Base-by-base conservation (phyloP, 2,113 vertebrate species). In the Pachycephala philippinensis region DNA sequence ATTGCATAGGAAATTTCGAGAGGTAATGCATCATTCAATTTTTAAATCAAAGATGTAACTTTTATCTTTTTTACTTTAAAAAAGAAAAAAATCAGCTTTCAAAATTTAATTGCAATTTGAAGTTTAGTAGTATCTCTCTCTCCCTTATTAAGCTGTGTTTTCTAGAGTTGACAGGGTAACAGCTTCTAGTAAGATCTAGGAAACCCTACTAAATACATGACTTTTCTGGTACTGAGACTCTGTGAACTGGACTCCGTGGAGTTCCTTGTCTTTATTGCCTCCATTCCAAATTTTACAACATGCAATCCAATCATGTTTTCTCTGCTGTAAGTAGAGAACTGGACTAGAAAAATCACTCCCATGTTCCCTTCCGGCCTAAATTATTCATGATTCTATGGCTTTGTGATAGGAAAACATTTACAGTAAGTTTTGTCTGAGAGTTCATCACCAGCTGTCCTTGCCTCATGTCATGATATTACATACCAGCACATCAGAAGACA, bases 271-370 rank as follows among this genome's bases (percentile, higher is more conserved):
- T 63, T 37, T 31, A 42, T 56, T 64, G 13, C 6, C 19, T 83
- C 14, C 7, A 19, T 64, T 71, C 39, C 57, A 74, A 52, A 65
- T 28, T 7, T 39, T 10, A 56, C 3, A 61, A 30, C 10, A 23
- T 60, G 12, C 3, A 27, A 37, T 40, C 26, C 27, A 56, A 4
- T 33, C 4, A 2, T 4, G 3, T 42, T 57, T 1, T 72, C 6
- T 31, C 27, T 66, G 11, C 24, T 88, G 74, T 57, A 17, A 44
- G 16, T 33, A n/a, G 14, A 61, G 21, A 33, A 66, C 10, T 27
- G 14, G 6, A 57, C 28, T 27, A 44, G 57, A 53, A 57, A 47
- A 76, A 77, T 15, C 7, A 49, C 9, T 57, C 15, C 31, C 4
- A n/a, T 9, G 4, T 50, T 68, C 19, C 9, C 15, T 74, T 79